Percentiles rank a stretch among this genome's conserved stretches.
These are phyloP conservation scores for Hypolimnas misippus DNA, from an alignment of 2,888 invertebrate genomes.

Conservation along the genomic window DNA sequence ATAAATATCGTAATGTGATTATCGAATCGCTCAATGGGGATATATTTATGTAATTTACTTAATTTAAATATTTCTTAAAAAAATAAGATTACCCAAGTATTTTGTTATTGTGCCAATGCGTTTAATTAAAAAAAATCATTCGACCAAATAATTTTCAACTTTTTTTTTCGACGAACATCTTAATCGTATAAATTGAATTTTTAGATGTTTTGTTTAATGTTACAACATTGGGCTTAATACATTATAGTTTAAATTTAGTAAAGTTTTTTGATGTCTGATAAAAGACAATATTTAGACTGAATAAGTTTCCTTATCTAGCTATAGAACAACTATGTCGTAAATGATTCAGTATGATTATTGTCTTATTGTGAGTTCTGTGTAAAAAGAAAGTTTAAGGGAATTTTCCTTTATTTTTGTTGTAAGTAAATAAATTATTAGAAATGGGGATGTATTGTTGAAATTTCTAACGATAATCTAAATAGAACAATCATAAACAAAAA, in stretches of 20 bases:
- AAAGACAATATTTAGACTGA: conserved; percentile 82
- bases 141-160: not conserved
- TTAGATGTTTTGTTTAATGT: conserved; percentile 34
- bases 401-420: conserved; percentile 44
- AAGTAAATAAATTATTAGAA: conserved; percentile 63
- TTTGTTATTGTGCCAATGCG: conserved; percentile 39
- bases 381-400: conserved; percentile 23
- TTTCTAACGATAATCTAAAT: conserved; percentile 44
- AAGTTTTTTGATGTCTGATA: conserved; percentile 70
- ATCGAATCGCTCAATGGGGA: conserved; percentile 43
- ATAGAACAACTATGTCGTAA: conserved; percentile 47
- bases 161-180: conserved; percentile 34
- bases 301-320: conserved; percentile 69
- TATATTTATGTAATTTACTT: conserved; percentile 37
- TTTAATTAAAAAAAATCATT: conserved; percentile 39
- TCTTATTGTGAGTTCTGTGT: conserved; percentile 49
- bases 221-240: conserved; percentile 56
- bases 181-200: conserved; percentile 28
- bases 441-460: conserved; percentile 65
- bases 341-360: conserved; percentile 31
- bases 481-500: conserved; percentile 26
- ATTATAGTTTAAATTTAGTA: conserved; percentile 64
- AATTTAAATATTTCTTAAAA: conserved; percentile 31
- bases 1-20: conserved; percentile 32
- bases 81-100: conserved; percentile 34